Evolutionary conservation across 2,888 invertebrate species (phyloP).

Genomic region (Theristus sp.): DNA sequence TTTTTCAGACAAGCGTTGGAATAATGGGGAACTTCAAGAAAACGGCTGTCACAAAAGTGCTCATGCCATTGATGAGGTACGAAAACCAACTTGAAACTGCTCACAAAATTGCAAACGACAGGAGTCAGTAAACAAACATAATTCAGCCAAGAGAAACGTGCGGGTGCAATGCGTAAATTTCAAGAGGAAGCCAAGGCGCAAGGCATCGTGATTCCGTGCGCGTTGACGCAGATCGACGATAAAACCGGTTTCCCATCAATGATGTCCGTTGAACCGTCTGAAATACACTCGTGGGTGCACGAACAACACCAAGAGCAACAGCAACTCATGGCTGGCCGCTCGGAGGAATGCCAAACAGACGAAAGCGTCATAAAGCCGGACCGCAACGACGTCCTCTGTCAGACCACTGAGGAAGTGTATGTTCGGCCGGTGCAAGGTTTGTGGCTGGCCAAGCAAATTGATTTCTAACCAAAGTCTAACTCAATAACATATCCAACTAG

Average conservation of each 20-base stretch:
- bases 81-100: background rate
- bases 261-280: background rate
- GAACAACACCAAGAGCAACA: background rate
- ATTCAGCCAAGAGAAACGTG: slow-evolving; percentile 6
- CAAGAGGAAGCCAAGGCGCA: slow-evolving; percentile 6
- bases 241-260: background rate
- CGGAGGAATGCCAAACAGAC: background rate
- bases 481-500: too few species aligned
- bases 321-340: background rate
- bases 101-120: too few species aligned
- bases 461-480: too few species aligned
- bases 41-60: background rate
- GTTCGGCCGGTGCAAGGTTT: too few species aligned
- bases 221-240: background rate
- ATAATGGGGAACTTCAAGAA: background rate
- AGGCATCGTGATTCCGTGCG: background rate
- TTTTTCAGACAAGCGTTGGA: slow-evolving; percentile 1
- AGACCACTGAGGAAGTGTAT: too few species aligned
- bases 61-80: slow-evolving; percentile 2
- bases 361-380: too few species aligned
- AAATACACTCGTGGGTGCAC: background rate
- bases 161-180: slow-evolving; percentile 5
- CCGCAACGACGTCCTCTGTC: too few species aligned
- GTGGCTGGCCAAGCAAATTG: too few species aligned
- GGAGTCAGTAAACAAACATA: too few species aligned